Evolutionary conservation across 2,797 vertebrate genomes (phyloP), one percentile per base, ranked within the genome.

Genomic region (Platyrinchus mystaceus): DNA sequence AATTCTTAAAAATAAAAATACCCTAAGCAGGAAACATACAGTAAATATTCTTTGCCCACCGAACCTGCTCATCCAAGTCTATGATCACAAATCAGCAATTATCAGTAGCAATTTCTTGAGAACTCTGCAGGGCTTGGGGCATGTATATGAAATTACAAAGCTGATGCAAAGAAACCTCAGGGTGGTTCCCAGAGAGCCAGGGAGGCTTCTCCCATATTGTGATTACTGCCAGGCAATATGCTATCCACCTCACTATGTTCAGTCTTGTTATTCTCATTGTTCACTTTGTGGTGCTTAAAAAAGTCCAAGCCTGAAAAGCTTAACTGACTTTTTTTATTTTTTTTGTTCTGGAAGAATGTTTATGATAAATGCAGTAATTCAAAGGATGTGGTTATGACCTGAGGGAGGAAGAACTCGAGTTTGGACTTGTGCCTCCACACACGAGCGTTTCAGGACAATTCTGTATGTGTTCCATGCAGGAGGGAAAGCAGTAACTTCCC

Each of bases 61-160:
- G 58, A 81, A 75, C n/a, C 41, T 84, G 56, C 80, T 95, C 36
- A 63, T 90, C 63, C 78, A 73, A 70, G 49, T 18, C 56, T 53
- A 4, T 28, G 80, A 39, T 76, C 58, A 68, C 62, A 92, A 92
- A 93, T 74, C 92, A 93, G 44, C 44, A 89, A 75, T 93, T 93
- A 80, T 44, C 46, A 81, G 39, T 26, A 63, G 62, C 55, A 68
- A 2, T 75, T 70, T 53, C 68, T 66, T 43, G 47, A 63, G 49
- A 58, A 34, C 22, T 69, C 22, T 69, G 28, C 23, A 77, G 59
- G 44, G 28, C 43, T 87, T 74, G 66, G 34, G 60, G 52, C 32
- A 10, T 8, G 24, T 27, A 27, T 55, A 63, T 32, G 34, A 16
- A 62, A 56, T 52, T n/a, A 50, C 63, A 53, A 62, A 46, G 58